These are phyloP conservation scores for Athrips mouffetella DNA, from an alignment of 2,888 invertebrate genomes.

Conservation along the genomic window DNA sequence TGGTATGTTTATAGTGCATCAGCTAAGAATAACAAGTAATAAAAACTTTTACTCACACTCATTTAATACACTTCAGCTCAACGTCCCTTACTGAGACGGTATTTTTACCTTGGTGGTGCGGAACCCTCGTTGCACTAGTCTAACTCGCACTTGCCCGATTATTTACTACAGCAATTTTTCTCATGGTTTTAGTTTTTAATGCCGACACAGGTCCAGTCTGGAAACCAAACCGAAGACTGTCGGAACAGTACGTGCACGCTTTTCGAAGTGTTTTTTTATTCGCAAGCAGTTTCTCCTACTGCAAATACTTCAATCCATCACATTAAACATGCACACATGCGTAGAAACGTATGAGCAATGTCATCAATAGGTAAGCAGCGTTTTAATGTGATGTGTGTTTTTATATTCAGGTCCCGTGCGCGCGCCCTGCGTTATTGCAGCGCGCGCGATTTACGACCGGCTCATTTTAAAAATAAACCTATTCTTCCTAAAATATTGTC, in stretches of 20 bases:
- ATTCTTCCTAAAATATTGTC: slow-evolving; percentile 76
- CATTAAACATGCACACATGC: neutral
- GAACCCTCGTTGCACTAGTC: no score
- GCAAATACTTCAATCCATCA: neutral
- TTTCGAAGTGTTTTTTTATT: neutral
- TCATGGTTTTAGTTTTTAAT: no score
- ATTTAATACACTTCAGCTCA: no score
- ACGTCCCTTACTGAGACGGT: no score
- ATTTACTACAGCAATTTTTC: no score
- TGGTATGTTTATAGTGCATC: no score
- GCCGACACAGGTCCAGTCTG: no score
- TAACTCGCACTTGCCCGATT: no score
- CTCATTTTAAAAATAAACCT: slow-evolving; percentile 74
- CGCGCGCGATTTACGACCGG: slow-evolving; percentile 62
- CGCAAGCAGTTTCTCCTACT: neutral
- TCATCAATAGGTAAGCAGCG: slow-evolving; percentile 38
- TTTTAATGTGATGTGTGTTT: slow-evolving; percentile 56
- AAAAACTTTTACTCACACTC: no score
- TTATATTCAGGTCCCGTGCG: slow-evolving; percentile 64
- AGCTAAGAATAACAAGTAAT: no score
- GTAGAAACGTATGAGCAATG: slow-evolving; percentile 13
- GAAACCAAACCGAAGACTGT: no score
- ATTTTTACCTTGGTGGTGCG: no score
- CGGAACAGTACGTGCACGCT: neutral
- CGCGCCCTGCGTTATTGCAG: slow-evolving; percentile 66